These are phyloP conservation scores for Drosophila suboccidentalis DNA, from an alignment of 2,888 invertebrate species.

Conservation along the genomic window DNA sequence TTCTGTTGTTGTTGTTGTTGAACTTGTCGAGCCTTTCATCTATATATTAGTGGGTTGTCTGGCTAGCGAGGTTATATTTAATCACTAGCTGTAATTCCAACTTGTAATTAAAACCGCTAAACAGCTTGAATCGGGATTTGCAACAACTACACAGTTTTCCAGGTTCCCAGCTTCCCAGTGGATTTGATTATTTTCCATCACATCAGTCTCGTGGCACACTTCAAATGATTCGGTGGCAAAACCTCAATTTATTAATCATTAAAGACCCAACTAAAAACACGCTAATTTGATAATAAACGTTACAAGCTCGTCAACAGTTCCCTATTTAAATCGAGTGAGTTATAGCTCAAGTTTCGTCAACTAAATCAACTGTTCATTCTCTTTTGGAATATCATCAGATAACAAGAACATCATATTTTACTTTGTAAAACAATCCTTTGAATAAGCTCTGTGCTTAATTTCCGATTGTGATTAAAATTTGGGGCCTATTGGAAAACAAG, in stretches of 20 bases:
- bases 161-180: not conserved
- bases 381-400: no score
- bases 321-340: not conserved
- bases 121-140: slow-evolving; percentile 29
- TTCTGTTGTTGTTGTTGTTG: slow-evolving; percentile 14
- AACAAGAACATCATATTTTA: no score
- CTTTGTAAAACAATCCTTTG: no score
- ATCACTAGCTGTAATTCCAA: slow-evolving; percentile 36
- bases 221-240: slow-evolving; percentile 28
- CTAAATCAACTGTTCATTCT: not conserved
- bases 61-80: slow-evolving; percentile 36
- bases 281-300: not conserved
- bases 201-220: slow-evolving; percentile 44
- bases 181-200: slow-evolving; percentile 1
- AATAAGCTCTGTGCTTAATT: no score
- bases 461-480: no score
- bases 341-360: not conserved
- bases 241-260: not conserved
- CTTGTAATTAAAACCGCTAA: slow-evolving; percentile 44
- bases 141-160: slow-evolving; percentile 6
- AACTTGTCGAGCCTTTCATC: slow-evolving; percentile 37
- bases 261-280: not conserved
- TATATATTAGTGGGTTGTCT: slow-evolving; percentile 3
- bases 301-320: not conserved
- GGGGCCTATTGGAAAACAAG: no score